These are phyloP conservation scores for Spinus olivaceus DNA, from an alignment of 2,797 vertebrate species.

Conservation along the genomic window DNA sequence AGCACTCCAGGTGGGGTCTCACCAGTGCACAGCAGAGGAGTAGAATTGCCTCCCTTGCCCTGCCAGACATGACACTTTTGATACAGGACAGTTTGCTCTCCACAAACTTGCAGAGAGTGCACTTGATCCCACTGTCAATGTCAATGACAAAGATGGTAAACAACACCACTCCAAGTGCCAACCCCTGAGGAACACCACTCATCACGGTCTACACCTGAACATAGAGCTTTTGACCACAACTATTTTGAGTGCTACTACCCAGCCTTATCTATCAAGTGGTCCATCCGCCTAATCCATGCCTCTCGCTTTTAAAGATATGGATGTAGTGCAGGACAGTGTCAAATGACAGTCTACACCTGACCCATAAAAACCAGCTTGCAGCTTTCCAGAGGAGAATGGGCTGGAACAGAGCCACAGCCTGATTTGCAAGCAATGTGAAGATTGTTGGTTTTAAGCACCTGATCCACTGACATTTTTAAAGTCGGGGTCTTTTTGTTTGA, in stretches of 20 bases:
- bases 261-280: neutral
- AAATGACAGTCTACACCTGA: neutral
- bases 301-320: neutral
- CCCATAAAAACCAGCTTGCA: neutral
- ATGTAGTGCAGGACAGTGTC: neutral
- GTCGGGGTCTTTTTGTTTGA: neutral
- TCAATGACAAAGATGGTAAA: neutral
- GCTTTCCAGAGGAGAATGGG: neutral
- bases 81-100: neutral
- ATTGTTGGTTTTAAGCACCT: neutral
- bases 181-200: neutral
- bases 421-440: neutral
- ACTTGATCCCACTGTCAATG: neutral
- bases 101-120: neutral
- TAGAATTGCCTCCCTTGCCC: neutral
- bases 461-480: neutral
- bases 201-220: fast-evolving
- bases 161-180: neutral
- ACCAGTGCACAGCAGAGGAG: neutral
- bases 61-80: fast-evolving
- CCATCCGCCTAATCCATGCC: neutral
- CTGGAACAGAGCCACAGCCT: neutral
- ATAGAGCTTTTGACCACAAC: neutral
- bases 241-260: neutral
- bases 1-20: neutral